Conservation (phyloP, 2,113 vertebrate genomes). For the Okapia johnstoni region DNA sequence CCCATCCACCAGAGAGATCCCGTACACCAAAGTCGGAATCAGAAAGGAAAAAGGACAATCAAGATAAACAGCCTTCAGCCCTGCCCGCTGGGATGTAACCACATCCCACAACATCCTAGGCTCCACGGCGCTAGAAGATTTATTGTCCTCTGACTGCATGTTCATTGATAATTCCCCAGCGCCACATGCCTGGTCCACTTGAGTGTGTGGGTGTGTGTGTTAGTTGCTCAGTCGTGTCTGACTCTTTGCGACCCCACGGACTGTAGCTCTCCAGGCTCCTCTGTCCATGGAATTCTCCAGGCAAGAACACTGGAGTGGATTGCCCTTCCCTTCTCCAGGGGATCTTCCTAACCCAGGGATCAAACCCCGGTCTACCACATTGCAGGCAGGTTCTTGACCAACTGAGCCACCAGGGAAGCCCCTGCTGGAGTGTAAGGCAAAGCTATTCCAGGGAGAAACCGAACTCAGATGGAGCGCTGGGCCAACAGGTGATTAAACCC, state of each 20-base stretch:
- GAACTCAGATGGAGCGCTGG: neutral
- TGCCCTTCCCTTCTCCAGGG: neutral
- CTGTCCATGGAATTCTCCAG: neutral
- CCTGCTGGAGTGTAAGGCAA: neutral
- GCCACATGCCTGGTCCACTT: neutral
- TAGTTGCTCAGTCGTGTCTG: neutral
- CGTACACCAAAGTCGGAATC: neutral
- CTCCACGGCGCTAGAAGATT: constrained; percentile 20
- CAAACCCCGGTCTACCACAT: neutral
- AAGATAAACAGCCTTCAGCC: constrained; percentile 28
- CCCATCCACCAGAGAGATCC: neutral
- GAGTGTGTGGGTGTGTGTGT: neutral
- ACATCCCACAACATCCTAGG: constrained; percentile 57
- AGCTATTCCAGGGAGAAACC: neutral
- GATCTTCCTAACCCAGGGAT: neutral
- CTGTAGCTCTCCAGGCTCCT: neutral
- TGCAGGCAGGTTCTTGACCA: neutral
- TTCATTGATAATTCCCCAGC: neutral
- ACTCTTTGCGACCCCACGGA: neutral
- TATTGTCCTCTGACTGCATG: constrained; percentile 59
- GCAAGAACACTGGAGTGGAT: neutral
- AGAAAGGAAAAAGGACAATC: neutral
- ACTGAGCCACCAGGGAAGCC: neutral
- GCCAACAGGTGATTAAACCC: constrained; percentile 14
- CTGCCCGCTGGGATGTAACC: constrained; percentile 36